Percentiles rank a stretch among this genome's conserved stretches.
Conservation (phyloP, 2,888 invertebrate species). For the Euplagia quadripunctaria region DNA sequence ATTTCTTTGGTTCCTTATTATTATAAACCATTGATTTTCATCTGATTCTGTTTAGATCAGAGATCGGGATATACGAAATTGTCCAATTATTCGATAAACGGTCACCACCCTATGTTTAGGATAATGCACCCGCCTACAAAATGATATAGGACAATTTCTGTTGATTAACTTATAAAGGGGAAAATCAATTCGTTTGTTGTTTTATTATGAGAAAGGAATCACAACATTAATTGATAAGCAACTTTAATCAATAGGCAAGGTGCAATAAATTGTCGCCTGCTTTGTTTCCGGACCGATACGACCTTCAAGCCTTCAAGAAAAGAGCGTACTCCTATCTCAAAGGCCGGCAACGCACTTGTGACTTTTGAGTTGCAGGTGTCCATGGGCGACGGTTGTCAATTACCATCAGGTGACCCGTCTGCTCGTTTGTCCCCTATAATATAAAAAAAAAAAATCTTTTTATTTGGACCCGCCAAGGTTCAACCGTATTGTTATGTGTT, state of each 20-base stretch:
- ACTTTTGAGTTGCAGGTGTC: too few relatives aligned
- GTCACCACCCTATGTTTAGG: constrained; percentile 53
- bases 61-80: constrained; percentile 35
- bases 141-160: constrained; percentile 40
- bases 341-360: too few relatives aligned
- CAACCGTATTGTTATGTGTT: background rate
- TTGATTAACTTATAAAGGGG: constrained; percentile 30
- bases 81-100: constrained; percentile 45
- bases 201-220: constrained; percentile 18
- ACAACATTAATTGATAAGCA: constrained; percentile 2
- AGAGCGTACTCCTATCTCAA: too few relatives aligned
- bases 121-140: constrained; percentile 39
- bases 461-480: background rate
- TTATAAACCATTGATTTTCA: constrained; percentile 42
- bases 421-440: too few relatives aligned
- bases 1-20: constrained; percentile 43
- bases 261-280: too few relatives aligned
- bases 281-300: too few relatives aligned
- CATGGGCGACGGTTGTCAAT: too few relatives aligned
- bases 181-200: constrained; percentile 46
- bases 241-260: background rate
- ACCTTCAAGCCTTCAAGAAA: too few relatives aligned
- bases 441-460: too few relatives aligned
- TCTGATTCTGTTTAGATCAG: constrained; percentile 35
- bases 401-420: too few relatives aligned